These are phyloP conservation scores for Pygocentrus nattereri DNA, from an alignment of 2,797 vertebrate species.

Conservation along the genomic window DNA sequence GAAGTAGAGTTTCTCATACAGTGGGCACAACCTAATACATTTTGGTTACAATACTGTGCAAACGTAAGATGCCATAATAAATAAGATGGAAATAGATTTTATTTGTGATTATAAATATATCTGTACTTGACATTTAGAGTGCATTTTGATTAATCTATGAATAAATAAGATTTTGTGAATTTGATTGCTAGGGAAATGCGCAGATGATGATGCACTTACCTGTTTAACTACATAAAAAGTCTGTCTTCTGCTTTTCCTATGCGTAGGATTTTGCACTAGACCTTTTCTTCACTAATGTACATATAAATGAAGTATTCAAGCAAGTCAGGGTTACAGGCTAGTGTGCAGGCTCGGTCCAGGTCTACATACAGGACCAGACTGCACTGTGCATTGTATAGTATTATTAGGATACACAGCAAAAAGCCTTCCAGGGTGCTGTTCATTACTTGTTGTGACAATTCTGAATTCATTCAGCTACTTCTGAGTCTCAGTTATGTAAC, in stretches of 20 bases:
- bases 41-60: too few relatives aligned
- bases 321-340: background rate
- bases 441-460: conserved; percentile 1
- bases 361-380: background rate
- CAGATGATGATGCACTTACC: too few relatives aligned
- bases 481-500: background rate
- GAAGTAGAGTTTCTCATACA: background rate
- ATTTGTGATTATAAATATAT: too few relatives aligned
- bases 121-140: too few relatives aligned
- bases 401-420: conserved; percentile 1
- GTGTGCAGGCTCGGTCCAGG: background rate
- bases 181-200: too few relatives aligned
- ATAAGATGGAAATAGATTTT: too few relatives aligned
- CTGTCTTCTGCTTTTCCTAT: too few relatives aligned
- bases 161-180: too few relatives aligned
- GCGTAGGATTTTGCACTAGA: background rate
- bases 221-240: too few relatives aligned
- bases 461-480: conserved; percentile 7
- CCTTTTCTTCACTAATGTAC: background rate
- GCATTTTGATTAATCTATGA: too few relatives aligned
- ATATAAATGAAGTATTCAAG: background rate
- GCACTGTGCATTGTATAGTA: background rate
- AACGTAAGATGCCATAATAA: too few relatives aligned
- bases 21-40: background rate
- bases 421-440: conserved; percentile 2